Evolutionary conservation across 1,140 invertebrate genomes (phyloP).

Genomic region (Drosophila parvula): DNA sequence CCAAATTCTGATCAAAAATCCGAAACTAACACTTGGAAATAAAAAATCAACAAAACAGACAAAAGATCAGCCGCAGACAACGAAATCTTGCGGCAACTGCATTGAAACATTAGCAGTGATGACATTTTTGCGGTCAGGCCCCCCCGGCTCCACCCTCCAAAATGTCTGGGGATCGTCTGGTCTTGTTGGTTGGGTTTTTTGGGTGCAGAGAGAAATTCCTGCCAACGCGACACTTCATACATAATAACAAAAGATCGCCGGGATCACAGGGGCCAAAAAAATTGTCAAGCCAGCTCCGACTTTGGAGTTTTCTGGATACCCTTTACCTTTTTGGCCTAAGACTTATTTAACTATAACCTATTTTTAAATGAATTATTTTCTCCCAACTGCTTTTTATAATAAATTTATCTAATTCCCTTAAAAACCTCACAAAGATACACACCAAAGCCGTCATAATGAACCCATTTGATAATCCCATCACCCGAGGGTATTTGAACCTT

Average conservation of each 20-base stretch:
- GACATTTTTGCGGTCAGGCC: conserved; percentile 80
- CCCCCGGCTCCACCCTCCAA: conserved; percentile 14
- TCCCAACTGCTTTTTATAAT: background rate
- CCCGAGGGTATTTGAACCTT: conserved; percentile 23
- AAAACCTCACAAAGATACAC: conserved; percentile 1
- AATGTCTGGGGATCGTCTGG: conserved; percentile 55
- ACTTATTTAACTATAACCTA: accelerated
- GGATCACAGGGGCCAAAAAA: conserved; percentile 33
- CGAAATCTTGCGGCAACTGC: conserved; percentile 67
- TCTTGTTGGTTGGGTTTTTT: conserved; percentile 11
- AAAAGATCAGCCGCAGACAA: conserved; percentile 52
- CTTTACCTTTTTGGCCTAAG: background rate
- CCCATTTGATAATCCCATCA: conserved; percentile 8
- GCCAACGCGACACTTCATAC: conserved; percentile 82
- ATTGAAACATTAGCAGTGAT: conserved; percentile 83
- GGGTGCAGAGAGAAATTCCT: conserved; percentile 61
- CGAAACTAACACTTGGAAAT: conserved; percentile 38
- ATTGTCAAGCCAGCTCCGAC: conserved; percentile 22
- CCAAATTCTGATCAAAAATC: conserved; percentile 70
- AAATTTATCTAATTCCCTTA: no score
- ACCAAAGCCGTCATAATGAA: conserved; percentile 23
- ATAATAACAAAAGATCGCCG: conserved; percentile 77
- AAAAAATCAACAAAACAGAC: background rate
- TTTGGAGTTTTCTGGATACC: conserved; percentile 13
- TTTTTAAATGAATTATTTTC: background rate